Evolutionary conservation across 2,888 invertebrate species (phyloP), one percentile per base, ranked within the genome.

Genomic region (Teinopalpus imperialis): DNA sequence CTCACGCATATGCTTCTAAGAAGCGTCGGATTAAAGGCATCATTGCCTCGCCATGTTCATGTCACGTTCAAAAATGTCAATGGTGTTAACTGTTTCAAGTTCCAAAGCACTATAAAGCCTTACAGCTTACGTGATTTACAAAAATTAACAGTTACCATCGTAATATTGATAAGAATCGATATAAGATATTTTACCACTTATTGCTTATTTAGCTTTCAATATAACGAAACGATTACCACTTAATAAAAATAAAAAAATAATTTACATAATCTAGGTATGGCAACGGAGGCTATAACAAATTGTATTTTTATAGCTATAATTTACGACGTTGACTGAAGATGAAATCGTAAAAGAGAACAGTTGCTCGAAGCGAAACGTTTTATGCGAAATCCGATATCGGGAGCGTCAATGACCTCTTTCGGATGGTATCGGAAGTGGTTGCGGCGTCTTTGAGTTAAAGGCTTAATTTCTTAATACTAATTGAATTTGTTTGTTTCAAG

Each of bases 381-480:
- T 60, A 66, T 67, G 67, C 67, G 59, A 68, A 74, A 69, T 66
- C 57, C 54, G 65, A 78, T 73, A 72, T 62, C 55, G 54, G 40
- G 47, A 54, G 66, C 66, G 74, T 72, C 70, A 65, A 67, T 63
- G 76, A 76, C 75, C 79, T 56, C 65, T 58, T 64, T 73, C 57
- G 65, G 64, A 56, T 57, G 66, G 51, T 64, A 64, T 74, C 72
- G 70, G 74, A 70, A 69, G 69, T 64, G 52, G 54, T 58, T 58
- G 71, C 85, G 85, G 82, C 67, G 57, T 65, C 79, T 85, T 83
- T 81, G 79, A 78, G 67, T 51, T 9, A 51, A 50, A 65, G 62
- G 59, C 74, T 78, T 80, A 82, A 83, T 81, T 86, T 83, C 83
- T 86, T 85, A 85, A 86, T 83, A 78, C 82, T 86, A 85, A 87